These are phyloP conservation scores for Bubo scandiacus DNA, from an alignment of 2,113 vertebrate species.

Conservation along the genomic window DNA sequence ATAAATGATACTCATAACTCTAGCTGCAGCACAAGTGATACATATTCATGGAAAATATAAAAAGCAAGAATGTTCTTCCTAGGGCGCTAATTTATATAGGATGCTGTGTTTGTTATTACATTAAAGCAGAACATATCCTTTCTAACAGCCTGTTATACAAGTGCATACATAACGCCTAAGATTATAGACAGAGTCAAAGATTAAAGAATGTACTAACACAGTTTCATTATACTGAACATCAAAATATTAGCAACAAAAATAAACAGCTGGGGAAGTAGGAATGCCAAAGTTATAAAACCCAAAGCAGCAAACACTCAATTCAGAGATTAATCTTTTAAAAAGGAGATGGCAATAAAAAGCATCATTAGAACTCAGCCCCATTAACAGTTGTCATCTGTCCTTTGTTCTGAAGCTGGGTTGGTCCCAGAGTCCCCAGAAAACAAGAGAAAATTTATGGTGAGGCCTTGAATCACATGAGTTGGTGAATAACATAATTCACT, in stretches of 20 bases:
- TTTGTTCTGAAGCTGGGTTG: neutral
- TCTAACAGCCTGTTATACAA: neutral
- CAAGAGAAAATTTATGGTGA: neutral
- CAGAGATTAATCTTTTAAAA: neutral
- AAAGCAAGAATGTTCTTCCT: neutral
- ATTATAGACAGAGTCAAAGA: conserved; percentile 5
- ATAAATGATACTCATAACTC: neutral
- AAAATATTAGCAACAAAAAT: conserved; percentile 29
- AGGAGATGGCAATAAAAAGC: neutral
- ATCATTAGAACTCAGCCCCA: neutral
- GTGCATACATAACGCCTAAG: neutral
- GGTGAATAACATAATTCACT: neutral
- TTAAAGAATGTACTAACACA: neutral
- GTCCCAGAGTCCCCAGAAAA: neutral
- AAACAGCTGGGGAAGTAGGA: neutral
- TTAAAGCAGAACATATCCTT: neutral
- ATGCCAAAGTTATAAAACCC: neutral
- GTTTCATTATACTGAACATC: neutral
- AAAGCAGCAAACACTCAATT: neutral
- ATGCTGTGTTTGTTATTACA: neutral
- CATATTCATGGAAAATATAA: neutral
- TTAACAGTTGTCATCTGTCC: neutral
- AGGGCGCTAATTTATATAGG: neutral
- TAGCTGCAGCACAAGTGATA: neutral
- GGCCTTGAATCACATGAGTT: neutral